Base-by-base conservation (phyloP, 1,140 invertebrate genomes). In the Lamellibrachia luymesi region DNA sequence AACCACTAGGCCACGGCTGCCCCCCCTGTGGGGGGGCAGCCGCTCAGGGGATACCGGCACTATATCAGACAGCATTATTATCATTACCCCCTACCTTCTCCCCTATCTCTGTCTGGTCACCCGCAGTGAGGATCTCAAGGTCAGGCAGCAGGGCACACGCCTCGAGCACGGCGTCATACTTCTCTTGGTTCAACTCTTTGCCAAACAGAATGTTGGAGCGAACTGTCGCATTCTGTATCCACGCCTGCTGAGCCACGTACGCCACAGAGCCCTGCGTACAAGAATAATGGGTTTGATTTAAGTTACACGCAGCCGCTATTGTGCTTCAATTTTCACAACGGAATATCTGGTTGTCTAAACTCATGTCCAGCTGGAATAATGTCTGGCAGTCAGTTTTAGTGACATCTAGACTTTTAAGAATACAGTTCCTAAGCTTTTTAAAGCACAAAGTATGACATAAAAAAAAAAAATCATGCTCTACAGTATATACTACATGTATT, bases 161-260 rank as follows among this genome's bases (percentile, higher is more conserved):
- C 95, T 97, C 96, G 94, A 97, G 95, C 25, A 97, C 96, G 90
- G 94, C 95, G 13, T 96, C 95, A 94, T 97, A 97, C 17, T 93
- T 92, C 92, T 95, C 93, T 94, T 95, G 97, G 96, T 94, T 96
- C 93, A 98, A 7, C 94, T 93, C 92, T 97, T 96, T 94, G 95
- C 98, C 96, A 96, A 99, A 98, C 2, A 98, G 95, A 93, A 99
- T 98, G 96, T 99, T 99, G 80, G 98, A 97, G 91, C 97, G 97
- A 27, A 99, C 96, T 1, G 98, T 98, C n/a, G 97, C 97, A 95
- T 99, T 98, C 91, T 98, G 96, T 0, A 99, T 97, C 98, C 98
- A 99, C 0, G 98, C 97, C 93, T 97, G 97, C 95, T 98, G 98
- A 0, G 98, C 97, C 10, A 98, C 98, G 95, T 98, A 99, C 7